A percentile compares a stretch with the other conserved stretches of the same genome.
Evolutionary conservation across 2,888 invertebrate species (phyloP).

Genomic region (Rhingia rostrata): DNA sequence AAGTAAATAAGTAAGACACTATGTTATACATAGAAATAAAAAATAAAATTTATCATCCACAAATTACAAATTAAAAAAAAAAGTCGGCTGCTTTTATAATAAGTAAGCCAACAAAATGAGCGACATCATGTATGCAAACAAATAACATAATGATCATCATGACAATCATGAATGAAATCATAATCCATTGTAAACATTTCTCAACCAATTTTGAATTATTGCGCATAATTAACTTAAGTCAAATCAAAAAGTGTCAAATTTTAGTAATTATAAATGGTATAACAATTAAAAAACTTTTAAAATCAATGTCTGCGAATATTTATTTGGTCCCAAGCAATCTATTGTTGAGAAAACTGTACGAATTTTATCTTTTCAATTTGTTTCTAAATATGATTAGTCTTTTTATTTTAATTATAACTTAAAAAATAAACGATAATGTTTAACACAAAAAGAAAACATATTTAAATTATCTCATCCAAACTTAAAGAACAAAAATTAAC

Average conservation of each 20-base stretch:
- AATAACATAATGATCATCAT: too few species aligned
- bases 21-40: too few species aligned
- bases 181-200: background rate
- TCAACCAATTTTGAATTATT: constrained; percentile 1
- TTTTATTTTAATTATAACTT: constrained; percentile 8
- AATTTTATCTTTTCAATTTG: constrained; percentile 2
- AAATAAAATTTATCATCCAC: too few species aligned
- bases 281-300: background rate
- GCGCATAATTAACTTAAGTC: constrained; percentile 7
- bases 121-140: too few species aligned
- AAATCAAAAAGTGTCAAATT: background rate
- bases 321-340: constrained; percentile 69
- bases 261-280: background rate
- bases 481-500: constrained; percentile 40
- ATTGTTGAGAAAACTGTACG: constrained; percentile 54
- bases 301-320: constrained; percentile 24
- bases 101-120: too few species aligned
- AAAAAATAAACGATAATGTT: background rate
- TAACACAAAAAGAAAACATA: constrained; percentile 35
- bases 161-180: background rate
- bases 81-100: too few species aligned
- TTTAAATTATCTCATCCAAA: constrained; percentile 32
- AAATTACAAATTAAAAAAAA: too few species aligned
- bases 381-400: constrained; percentile 23
- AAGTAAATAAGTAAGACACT: too few species aligned